These are phyloP conservation scores for Vombatus ursinus DNA, from an alignment of 2,113 vertebrate genomes.

Conservation along the genomic window DNA sequence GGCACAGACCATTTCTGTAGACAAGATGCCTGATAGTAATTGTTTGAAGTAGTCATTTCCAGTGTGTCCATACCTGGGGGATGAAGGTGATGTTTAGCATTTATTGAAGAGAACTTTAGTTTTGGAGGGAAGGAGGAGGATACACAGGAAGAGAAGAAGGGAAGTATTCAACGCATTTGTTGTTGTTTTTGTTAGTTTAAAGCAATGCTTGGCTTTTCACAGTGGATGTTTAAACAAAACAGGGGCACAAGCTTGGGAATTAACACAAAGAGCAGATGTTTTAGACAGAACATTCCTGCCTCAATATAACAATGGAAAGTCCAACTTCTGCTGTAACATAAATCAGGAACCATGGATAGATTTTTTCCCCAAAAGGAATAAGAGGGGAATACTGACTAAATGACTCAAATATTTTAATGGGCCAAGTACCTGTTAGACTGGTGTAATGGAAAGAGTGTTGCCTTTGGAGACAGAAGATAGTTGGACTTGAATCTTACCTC, in stretches of 20 bases:
- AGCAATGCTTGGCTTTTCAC: neutral
- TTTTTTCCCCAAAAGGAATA: neutral
- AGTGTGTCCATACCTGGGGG: neutral
- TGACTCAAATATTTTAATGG: neutral
- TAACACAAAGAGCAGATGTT: neutral
- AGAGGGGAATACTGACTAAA: neutral
- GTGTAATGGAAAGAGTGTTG: neutral
- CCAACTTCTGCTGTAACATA: neutral
- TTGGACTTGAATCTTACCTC: neutral
- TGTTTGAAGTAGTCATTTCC: neutral
- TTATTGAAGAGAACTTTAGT: neutral
- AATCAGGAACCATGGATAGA: neutral
- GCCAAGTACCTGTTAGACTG: neutral
- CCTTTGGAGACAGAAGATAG: neutral
- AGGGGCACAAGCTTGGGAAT: neutral
- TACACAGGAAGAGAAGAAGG: neutral
- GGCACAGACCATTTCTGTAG: neutral
- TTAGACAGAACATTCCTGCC: neutral
- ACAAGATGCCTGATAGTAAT: neutral
- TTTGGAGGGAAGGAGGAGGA: neutral
- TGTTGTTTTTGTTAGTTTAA: neutral
- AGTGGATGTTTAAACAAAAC: neutral
- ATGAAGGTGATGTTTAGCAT: neutral
- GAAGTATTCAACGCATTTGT: neutral
- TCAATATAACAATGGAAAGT: neutral